A percentile compares a stretch with the other conserved stretches of the same genome.
These are phyloP conservation scores for Ploceus nigricollis DNA, from an alignment of 2,113 vertebrate genomes.

Conservation along the genomic window DNA sequence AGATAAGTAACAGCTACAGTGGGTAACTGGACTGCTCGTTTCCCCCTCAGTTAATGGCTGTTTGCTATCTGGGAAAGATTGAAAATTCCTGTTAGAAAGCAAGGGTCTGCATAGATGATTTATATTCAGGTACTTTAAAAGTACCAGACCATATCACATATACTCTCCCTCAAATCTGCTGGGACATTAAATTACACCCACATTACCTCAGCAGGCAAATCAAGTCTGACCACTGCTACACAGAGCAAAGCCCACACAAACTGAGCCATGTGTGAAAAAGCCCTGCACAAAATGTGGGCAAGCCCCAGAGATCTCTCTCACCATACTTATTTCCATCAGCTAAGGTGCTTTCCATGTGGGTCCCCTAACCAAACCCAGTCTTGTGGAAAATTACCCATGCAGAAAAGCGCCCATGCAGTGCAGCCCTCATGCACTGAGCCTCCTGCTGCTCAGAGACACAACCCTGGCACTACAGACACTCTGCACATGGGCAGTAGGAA, in stretches of 20 bases:
- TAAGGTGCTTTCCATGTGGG: rapidly evolving
- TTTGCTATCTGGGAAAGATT: neutral
- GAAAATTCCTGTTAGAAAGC: neutral
- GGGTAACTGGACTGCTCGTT: neutral
- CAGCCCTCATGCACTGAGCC: neutral
- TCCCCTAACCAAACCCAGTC: neutral
- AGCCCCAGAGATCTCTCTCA: neutral
- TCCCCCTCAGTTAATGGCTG: neutral
- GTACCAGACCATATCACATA: neutral
- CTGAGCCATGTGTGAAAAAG: neutral
- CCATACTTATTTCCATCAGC: neutral
- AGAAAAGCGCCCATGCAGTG: neutral
- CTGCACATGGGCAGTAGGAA: neutral
- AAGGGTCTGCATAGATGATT: neutral
- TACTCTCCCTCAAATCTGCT: neutral
- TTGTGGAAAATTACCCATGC: neutral
- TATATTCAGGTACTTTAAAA: neutral
- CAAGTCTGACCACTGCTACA: neutral
- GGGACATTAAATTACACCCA: neutral
- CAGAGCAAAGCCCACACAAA: neutral
- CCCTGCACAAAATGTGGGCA: neutral
- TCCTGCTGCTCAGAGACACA: neutral
- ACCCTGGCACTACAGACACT: too few relatives aligned
- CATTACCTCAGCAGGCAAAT: neutral
- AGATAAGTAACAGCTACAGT: neutral